Conservation (phyloP, 23 tunicate genomes). For the Clavelina lepadiformis region DNA sequence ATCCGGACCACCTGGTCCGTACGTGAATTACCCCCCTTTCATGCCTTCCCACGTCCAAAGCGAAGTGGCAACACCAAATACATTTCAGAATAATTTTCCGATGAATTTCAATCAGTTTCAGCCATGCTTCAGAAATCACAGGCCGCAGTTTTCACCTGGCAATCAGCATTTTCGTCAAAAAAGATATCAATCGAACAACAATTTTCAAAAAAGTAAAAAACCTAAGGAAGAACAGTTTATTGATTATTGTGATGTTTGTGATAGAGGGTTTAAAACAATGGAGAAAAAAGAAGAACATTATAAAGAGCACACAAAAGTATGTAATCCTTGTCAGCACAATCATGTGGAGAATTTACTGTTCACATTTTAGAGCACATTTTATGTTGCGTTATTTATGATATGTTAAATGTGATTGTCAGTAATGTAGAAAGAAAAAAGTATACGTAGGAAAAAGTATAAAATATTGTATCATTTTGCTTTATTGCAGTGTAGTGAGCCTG, state of each 20-base stretch:
- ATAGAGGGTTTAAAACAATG: slow-evolving; percentile 68
- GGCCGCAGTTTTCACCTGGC: background rate
- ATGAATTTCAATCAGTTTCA: background rate
- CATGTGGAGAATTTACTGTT: too few relatives aligned
- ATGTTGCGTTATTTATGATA: too few relatives aligned
- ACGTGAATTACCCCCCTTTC: slow-evolving; percentile 16
- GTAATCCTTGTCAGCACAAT: background rate
- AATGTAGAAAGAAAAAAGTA: background rate
- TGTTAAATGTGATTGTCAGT: too few relatives aligned
- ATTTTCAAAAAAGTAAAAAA: background rate
- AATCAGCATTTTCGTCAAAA: too few relatives aligned
- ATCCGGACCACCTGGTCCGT: background rate
- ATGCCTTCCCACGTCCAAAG: slow-evolving; percentile 21
- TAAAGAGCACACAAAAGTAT: slow-evolving; percentile 54
- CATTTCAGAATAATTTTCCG: background rate
- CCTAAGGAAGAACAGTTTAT: slow-evolving; percentile 23
- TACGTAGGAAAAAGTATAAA: background rate
- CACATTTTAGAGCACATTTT: too few relatives aligned
- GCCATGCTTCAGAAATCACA: background rate
- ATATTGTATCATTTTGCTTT: background rate
- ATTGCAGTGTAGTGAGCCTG: slow-evolving; percentile 59
- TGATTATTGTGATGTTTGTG: slow-evolving; percentile 91
- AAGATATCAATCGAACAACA: too few relatives aligned
- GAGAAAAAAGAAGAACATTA: slow-evolving; percentile 73
- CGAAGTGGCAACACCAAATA: slow-evolving; percentile 1